Percentiles rank a stretch among this genome's conserved stretches.
phyloP scores from a whole-genome alignment of 2,113 vertebrate genomes.

The Raja brachyura region DNA sequence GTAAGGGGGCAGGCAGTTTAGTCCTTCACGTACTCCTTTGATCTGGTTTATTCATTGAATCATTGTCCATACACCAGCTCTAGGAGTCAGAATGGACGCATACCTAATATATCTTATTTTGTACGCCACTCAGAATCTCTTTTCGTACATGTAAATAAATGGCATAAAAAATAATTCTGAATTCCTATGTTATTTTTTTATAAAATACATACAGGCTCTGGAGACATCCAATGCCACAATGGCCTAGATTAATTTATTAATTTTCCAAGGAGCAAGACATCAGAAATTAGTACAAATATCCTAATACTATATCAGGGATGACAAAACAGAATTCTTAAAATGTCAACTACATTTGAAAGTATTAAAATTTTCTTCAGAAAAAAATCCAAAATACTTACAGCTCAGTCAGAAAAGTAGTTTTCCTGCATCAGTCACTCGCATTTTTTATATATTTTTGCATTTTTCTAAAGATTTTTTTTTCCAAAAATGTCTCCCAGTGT shows the following conservation, averaged over 20 bases:
- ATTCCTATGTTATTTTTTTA: neutral
- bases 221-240: neutral
- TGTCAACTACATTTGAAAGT: slow-evolving; percentile 21
- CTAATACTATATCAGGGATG: neutral
- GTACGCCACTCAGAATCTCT: neutral
- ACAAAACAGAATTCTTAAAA: slow-evolving; percentile 22
- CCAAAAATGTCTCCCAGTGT: slow-evolving; percentile 41
- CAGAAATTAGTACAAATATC: neutral
- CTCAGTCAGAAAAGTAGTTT: slow-evolving; percentile 35
- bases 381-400: slow-evolving; percentile 39
- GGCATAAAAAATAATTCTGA: neutral
- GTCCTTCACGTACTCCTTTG: neutral
- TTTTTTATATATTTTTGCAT: slow-evolving; percentile 32
- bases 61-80: neutral
- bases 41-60: neutral
- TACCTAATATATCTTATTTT: no score
- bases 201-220: neutral
- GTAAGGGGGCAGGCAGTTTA: neutral
- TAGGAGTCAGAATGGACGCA: neutral
- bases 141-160: neutral
- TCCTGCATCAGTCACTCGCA: slow-evolving; percentile 29
- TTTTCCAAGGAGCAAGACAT: neutral
- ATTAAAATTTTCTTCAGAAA: slow-evolving; percentile 34
- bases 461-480: slow-evolving; percentile 37
- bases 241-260: neutral